A percentile compares a stretch with the other conserved stretches of the same genome.
Evolutionary conservation across 2,888 invertebrate species (phyloP).

Genomic region (Tinea pellionella): DNA sequence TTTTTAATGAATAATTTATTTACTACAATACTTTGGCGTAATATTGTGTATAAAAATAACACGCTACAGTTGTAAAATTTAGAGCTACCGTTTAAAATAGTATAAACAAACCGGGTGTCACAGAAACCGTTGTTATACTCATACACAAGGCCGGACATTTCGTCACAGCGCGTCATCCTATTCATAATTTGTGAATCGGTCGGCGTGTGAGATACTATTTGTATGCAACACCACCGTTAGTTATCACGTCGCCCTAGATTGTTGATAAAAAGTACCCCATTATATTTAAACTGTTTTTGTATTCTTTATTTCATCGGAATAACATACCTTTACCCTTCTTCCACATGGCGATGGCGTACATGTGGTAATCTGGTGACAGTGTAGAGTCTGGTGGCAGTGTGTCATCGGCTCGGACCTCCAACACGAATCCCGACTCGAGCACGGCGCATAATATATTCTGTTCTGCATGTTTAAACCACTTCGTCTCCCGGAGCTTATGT

Average conservation of each 20-base stretch:
- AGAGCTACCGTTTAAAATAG: too few species aligned
- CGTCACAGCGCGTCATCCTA: neutral
- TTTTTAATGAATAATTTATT: too few species aligned
- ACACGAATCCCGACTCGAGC: conserved; percentile 77
- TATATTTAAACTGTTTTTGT: neutral
- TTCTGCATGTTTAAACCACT: conserved; percentile 80
- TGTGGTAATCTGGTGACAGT: conserved; percentile 63
- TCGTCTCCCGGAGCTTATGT: conserved; percentile 77
- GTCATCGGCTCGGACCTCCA: conserved; percentile 71
- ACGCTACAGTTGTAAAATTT: too few species aligned
- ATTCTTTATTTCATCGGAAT: neutral
- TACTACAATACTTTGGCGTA: too few species aligned
- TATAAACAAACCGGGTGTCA: neutral
- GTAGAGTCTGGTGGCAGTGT: conserved; percentile 54
- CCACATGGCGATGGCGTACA: conserved; percentile 79
- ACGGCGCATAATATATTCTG: conserved; percentile 78
- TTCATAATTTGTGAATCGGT: neutral
- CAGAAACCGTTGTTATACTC: neutral
- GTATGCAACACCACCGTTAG: conserved; percentile 4
- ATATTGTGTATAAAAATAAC: too few species aligned
- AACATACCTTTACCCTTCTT: conserved; percentile 76
- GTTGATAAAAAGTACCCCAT: conserved; percentile 2
- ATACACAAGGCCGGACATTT: conserved; percentile 2
- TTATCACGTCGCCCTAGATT: conserved; percentile 7
- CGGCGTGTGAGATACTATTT: neutral